A percentile compares a stretch with the other conserved stretches of the same genome.
These are phyloP conservation scores for Drosophila siamana DNA, from an alignment of 2,888 invertebrate species.

Conservation along the genomic window DNA sequence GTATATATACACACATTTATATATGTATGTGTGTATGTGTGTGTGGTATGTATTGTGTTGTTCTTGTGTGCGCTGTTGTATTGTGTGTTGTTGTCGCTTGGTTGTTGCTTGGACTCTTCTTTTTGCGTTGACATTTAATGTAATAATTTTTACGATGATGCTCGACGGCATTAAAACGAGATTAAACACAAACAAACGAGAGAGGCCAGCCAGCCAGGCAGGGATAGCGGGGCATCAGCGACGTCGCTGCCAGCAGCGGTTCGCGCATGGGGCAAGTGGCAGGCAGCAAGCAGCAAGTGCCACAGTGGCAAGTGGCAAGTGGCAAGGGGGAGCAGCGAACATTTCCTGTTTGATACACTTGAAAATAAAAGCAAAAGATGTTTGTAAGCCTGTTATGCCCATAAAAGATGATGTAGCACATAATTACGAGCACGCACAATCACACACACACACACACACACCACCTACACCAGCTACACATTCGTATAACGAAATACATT, in stretches of 20 bases:
- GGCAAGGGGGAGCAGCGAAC: slow-evolving; percentile 5
- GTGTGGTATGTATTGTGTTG: neutral
- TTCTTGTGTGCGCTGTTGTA: slow-evolving; percentile 13
- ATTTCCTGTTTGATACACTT: slow-evolving; percentile 69
- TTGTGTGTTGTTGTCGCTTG: slow-evolving; percentile 34
- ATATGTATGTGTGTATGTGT: neutral
- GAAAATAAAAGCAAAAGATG: slow-evolving; percentile 60
- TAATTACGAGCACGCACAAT: slow-evolving; percentile 65
- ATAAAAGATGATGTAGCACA: slow-evolving; percentile 80
- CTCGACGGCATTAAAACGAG: slow-evolving; percentile 80
- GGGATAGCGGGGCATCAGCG: too few species aligned
- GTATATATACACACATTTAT: slow-evolving; percentile 1
- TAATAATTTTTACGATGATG: slow-evolving; percentile 80
- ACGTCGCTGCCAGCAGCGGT: too few species aligned
- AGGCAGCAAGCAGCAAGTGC: neutral
- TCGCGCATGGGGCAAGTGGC: neutral
- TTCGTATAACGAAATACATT: neutral
- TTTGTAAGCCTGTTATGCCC: slow-evolving; percentile 49
- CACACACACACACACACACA: slow-evolving; percentile 15
- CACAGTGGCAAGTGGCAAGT: neutral
- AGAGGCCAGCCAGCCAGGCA: slow-evolving; percentile 7
- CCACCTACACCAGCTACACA: neutral
- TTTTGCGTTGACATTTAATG: slow-evolving; percentile 78
- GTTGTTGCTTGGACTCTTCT: slow-evolving; percentile 41
- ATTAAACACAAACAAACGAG: slow-evolving; percentile 79